phyloP scores from a whole-genome alignment of 2,113 vertebrate species.

The Hepsetus odoe region DNA sequence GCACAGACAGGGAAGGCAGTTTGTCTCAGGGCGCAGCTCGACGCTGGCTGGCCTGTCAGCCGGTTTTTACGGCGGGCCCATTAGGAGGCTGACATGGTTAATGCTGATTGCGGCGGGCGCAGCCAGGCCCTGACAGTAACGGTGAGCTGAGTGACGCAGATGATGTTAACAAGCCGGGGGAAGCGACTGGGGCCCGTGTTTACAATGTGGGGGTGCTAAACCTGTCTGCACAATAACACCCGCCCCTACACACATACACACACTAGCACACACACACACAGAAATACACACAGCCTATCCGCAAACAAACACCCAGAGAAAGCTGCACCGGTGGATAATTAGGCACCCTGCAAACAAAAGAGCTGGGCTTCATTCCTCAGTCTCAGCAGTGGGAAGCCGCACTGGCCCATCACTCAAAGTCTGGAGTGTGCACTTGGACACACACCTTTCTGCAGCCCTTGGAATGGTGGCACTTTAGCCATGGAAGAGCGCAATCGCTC shows the following conservation, averaged over 20 bases:
- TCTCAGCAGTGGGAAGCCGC: slow-evolving; percentile 46
- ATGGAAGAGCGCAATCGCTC: slow-evolving; percentile 33
- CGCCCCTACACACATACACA: slow-evolving; percentile 59
- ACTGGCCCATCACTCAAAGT: slow-evolving; percentile 44
- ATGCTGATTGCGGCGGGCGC: slow-evolving; percentile 77
- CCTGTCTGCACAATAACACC: slow-evolving; percentile 74
- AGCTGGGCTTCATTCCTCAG: slow-evolving; percentile 41
- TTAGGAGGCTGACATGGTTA: slow-evolving; percentile 79
- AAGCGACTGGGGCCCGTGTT: slow-evolving; percentile 78
- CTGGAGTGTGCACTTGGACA: slow-evolving; percentile 43
- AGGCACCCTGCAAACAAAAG: slow-evolving; percentile 56
- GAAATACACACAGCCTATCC: slow-evolving; percentile 38
- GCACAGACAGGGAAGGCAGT: slow-evolving; percentile 58
- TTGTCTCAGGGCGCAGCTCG: slow-evolving; percentile 66
- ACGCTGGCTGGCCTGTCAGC: slow-evolving; percentile 69
- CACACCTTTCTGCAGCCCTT: slow-evolving; percentile 34
- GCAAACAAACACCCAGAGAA: slow-evolving; percentile 39
- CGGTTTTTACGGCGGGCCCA: slow-evolving; percentile 74
- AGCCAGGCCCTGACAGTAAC: slow-evolving; percentile 77
- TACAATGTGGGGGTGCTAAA: slow-evolving; percentile 81
- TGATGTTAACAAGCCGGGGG: slow-evolving; percentile 81
- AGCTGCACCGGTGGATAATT: slow-evolving; percentile 58
- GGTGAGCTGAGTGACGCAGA: slow-evolving; percentile 79
- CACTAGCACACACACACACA: slow-evolving; percentile 33
- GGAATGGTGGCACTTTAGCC: slow-evolving; percentile 9